These are phyloP conservation scores for Alosa alosa DNA, from an alignment of 2,113 vertebrate genomes.

Conservation along the genomic window DNA sequence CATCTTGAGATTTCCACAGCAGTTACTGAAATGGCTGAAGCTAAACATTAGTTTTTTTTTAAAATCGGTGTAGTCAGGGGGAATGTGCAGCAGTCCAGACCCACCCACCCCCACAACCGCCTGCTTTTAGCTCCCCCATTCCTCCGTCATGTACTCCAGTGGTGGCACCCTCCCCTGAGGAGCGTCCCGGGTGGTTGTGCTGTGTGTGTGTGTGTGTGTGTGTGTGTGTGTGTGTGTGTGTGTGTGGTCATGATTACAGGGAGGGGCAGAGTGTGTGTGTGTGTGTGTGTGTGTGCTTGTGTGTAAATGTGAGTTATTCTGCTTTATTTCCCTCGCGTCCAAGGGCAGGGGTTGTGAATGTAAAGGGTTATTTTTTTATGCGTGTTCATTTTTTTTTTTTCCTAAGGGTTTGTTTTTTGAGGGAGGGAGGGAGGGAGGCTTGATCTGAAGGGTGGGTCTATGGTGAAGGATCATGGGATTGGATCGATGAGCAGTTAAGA, in stretches of 20 bases:
- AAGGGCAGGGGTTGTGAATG: constrained; percentile 41
- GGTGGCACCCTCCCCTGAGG: constrained; percentile 33
- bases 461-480: constrained; percentile 29
- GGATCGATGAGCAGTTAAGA: constrained; percentile 42
- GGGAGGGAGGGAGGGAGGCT: constrained; percentile 28
- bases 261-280: constrained; percentile 16
- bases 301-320: background rate
- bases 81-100: constrained; percentile 50
- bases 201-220: constrained; percentile 9
- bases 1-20: constrained; percentile 58
- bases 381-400: constrained; percentile 40
- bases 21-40: constrained; percentile 57
- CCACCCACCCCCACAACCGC: constrained; percentile 43
- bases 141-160: constrained; percentile 36
- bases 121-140: constrained; percentile 14
- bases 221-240: constrained; percentile 7
- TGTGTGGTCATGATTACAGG: constrained; percentile 26
- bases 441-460: constrained; percentile 20
- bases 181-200: background rate
- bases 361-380: constrained; percentile 27
- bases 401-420: constrained; percentile 13
- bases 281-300: background rate
- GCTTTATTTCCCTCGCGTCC: constrained; percentile 36
- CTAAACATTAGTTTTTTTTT: background rate
- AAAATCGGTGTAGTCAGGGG: constrained; percentile 17